Evolutionary conservation across 2,797 vertebrate species (phyloP), one percentile per base, ranked within the genome.

Genomic region (Sphenopsis melanotis): DNA sequence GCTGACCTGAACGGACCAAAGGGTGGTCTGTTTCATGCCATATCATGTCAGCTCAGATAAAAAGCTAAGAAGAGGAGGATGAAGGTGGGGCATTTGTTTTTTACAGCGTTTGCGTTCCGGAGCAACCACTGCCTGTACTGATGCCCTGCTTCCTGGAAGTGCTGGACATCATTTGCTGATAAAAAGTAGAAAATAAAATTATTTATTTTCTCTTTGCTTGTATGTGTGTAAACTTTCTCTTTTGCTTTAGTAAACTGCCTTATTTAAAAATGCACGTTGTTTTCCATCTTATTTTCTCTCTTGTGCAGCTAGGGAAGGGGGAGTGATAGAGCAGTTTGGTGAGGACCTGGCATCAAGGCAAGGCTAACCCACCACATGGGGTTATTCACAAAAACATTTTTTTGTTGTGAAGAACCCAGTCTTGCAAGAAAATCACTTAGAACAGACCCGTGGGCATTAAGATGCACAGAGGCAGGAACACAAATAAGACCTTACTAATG

Each of bases 61-160:
- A 69, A 55, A 37, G 12, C 57, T 59, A 71, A 57, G 15, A 46
- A 39, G 18, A 63, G 11, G 20, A 70, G 23, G 16, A 70, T 10
- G 6, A 64, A 57, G 20, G 23, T 26, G 17, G 5, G 15, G 1
- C 3, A 52, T 46, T 52, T 44, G 8, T 7, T 44, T 50, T 50
- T 44, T 15, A 42, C 15, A 12, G 2, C 29, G 3, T 44, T 24
- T 37, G 29, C 21, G 9, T 52, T 57, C 21, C 0, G 0, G 30
- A 71, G n/a, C 15, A 71, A 32, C 12, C 6, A 4, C 21, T 39
- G 19, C 4, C 18, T 0, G 0, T 57, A 18, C 37, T 64, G 18
- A 57, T 27, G 29, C 8, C 20, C 42, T 24, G 49, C 30, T 36
- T 77, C n/a, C 42, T 26, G 8, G 23, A 63, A 57, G 37, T 20